Evolutionary conservation across 2,888 invertebrate species (phyloP).

Genomic region (Ormia ochracea): DNA sequence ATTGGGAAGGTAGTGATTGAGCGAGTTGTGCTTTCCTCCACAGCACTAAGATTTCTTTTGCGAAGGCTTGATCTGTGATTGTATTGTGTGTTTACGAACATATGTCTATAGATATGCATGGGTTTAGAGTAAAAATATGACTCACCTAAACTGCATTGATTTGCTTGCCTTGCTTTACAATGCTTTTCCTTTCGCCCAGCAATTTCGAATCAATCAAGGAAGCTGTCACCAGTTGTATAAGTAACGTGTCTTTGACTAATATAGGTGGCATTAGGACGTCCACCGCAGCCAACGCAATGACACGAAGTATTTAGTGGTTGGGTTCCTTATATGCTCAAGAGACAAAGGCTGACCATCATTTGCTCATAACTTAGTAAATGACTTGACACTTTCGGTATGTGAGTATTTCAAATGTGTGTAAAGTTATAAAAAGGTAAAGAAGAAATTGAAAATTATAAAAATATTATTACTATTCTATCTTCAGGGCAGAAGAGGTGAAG

Average conservation of each 20-base stretch:
- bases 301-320: not conserved
- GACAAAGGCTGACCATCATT: conserved; percentile 23
- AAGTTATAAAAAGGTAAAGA: not conserved
- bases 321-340: not conserved
- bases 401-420: not conserved
- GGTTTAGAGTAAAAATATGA: too few relatives aligned
- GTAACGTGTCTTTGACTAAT: conserved; percentile 69
- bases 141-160: too few relatives aligned
- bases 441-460: not conserved
- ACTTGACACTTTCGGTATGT: conserved; percentile 4
- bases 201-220: conserved; percentile 42
- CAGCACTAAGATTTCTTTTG: too few relatives aligned
- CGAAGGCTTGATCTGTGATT: too few relatives aligned
- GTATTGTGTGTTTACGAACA: too few relatives aligned
- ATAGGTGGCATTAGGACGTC: conserved; percentile 55
- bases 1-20: too few relatives aligned
- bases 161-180: not conserved
- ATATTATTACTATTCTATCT: not conserved
- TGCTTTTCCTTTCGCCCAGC: not conserved
- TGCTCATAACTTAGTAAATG: not conserved
- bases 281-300: not conserved
- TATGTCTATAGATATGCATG: too few relatives aligned
- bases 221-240: conserved; percentile 27
- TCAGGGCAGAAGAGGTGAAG: not conserved
- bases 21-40: too few relatives aligned